A percentile compares a stretch with the other conserved stretches of the same genome.
phyloP scores from a whole-genome alignment of 92 coral and sea anemone genomes.

The Epizoanthus illoricatus region DNA sequence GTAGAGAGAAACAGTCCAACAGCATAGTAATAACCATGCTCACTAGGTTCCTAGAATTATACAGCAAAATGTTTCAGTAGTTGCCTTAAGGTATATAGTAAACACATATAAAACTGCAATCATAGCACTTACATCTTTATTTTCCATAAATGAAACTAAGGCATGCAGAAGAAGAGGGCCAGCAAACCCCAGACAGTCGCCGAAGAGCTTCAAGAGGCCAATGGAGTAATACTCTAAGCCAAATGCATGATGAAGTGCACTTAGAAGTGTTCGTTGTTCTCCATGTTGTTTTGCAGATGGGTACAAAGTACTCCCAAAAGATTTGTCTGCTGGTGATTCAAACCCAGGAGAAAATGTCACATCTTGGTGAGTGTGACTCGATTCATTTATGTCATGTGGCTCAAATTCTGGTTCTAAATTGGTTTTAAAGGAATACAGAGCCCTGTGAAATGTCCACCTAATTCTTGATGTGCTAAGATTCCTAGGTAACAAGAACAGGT shows the following conservation, averaged over 20 bases:
- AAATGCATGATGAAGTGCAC: constrained; percentile 89
- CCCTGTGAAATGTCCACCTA: constrained; percentile 58
- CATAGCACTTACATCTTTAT: constrained; percentile 65
- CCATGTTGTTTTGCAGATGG: constrained; percentile 28
- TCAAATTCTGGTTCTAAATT: not conserved
- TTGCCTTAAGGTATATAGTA: not conserved
- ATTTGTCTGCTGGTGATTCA: not conserved
- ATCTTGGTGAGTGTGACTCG: constrained; percentile 1
- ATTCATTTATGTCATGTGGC: not conserved
- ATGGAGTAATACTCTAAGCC: constrained; percentile 89
- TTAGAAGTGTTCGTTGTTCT: constrained; percentile 60
- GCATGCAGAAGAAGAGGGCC: constrained; percentile 96
- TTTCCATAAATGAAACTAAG: constrained; percentile 94
- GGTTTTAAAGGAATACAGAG: constrained; percentile 34
- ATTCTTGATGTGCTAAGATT: constrained; percentile 71
- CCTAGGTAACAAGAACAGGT: constrained; percentile 76
- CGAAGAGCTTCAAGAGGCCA: constrained; percentile 82
- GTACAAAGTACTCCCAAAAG: not conserved
- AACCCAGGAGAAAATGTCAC: not conserved
- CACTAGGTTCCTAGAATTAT: constrained; percentile 75
- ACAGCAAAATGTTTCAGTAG: not conserved
- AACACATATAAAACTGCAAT: not conserved
- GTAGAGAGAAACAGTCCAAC: constrained; percentile 77
- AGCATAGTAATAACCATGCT: constrained; percentile 93
- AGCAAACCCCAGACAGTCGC: constrained; percentile 93